Percentiles rank a stretch among this genome's conserved stretches.
Evolutionary conservation across 2,797 vertebrate species (phyloP).

Genomic region (Picus viridis): DNA sequence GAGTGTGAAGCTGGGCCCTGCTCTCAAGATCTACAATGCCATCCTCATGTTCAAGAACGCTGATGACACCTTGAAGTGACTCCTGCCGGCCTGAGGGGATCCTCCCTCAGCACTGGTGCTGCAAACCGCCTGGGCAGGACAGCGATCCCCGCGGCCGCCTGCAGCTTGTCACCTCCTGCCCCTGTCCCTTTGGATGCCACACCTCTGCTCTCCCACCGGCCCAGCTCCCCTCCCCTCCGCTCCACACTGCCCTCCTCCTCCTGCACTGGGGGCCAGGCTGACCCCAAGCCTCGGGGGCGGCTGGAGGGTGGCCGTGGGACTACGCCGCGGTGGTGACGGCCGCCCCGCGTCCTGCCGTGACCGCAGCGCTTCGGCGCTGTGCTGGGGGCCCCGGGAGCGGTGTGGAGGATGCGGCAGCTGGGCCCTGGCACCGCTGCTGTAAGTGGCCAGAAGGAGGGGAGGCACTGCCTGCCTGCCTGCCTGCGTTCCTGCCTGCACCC

Average conservation of each 20-base stretch:
- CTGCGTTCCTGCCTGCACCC: not conserved
- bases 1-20: conserved; percentile 96
- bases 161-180: conserved; percentile 46
- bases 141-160: not conserved
- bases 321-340: not conserved
- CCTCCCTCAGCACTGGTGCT: conserved; percentile 44
- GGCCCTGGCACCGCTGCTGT: not conserved
- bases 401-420: not conserved
- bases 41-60: conserved; percentile 98
- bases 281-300: rapidly evolving
- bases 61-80: conserved; percentile 94
- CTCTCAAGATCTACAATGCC: conserved; percentile 98
- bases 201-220: not conserved
- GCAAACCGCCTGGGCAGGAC: conserved; percentile 46
- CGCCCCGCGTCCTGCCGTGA: not conserved
- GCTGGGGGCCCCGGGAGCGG: not conserved
- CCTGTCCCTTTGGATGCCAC: not conserved
- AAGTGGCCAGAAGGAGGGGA: not conserved
- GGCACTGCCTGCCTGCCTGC: not conserved
- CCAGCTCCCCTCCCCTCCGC: not conserved
- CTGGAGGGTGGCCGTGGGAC: not conserved
- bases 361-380: rapidly evolving
- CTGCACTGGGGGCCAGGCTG: not conserved
- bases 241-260: not conserved
- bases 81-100: not conserved